Evolutionary conservation across 2,797 vertebrate genomes (phyloP), one percentile per base, ranked within the genome.

Genomic region (Enteromius trimaculatus): DNA sequence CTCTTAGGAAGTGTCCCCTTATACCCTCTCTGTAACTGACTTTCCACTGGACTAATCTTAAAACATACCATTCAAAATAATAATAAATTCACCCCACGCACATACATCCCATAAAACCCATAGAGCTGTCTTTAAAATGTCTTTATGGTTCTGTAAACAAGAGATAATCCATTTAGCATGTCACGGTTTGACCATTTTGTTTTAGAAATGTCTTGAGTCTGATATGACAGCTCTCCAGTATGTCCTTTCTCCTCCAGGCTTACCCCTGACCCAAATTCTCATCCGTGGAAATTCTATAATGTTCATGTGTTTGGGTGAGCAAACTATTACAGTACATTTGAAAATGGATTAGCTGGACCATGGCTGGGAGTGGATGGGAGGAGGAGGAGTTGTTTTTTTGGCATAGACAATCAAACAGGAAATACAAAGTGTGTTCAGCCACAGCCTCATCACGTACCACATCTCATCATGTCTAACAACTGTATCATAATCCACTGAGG

Each of bases 341-440:
- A 70, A 82, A 69, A 66, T 13, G 51, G 65, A 83, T 83, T 77
- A 77, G 62, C 72, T 21, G 51, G 64, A 44, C 64, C 16, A 84
- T 82, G 66, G 68, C 66, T 79, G 83, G 70, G 83, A 80, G 75
- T 79, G 70, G 83, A 86, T 29, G 44, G 47, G 16, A 39, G 79
- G 37, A 79, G 17, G 62, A 72, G 76, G 65, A 69, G 51, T 55
- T 47, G 19, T 62, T 72, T 85, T 85, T 87, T 87, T 90, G 89
- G 89, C 88, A 88, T 62, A 71, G 23, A 21, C 55, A 53, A 34
- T 62, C 19, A 85, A 86, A 90, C 89, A 90, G 89, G 89, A 90
- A 87, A 85, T 89, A 66, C 83, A 79, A 86, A 88, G 83, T 76
- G 82, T 84, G 77, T 83, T 87, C 77, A 83, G 81, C 71, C 86